Conservation (phyloP, 2,888 invertebrate genomes). For the Cantharis nigra region DNA sequence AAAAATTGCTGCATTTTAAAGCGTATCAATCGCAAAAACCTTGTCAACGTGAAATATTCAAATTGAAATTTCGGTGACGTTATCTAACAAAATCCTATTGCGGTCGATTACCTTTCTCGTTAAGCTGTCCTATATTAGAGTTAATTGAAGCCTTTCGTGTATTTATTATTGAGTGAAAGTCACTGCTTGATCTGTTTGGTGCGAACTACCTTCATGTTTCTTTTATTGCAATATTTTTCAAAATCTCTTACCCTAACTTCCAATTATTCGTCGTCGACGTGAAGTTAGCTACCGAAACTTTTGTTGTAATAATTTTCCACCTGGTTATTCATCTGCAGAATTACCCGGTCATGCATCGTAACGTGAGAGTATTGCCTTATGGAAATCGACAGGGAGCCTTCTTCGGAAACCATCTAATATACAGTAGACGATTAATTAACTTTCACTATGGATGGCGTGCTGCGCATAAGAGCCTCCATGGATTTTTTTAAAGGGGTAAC, state of each 20-base stretch:
- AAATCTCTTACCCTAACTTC: neutral
- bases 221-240: neutral
- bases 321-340: neutral
- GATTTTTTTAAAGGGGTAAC: neutral
- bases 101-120: constrained; percentile 17
- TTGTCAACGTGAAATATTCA: constrained; percentile 6
- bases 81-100: constrained; percentile 12
- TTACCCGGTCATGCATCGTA: neutral
- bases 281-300: neutral
- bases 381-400: neutral
- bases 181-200: neutral
- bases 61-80: constrained; percentile 7
- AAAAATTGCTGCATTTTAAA: neutral
- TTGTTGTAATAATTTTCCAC: neutral
- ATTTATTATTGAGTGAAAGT: neutral
- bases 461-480: neutral
- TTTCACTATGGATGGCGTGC: neutral
- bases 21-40: neutral
- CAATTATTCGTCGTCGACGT: neutral
- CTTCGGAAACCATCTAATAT: neutral
- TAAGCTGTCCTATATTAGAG: constrained; percentile 7
- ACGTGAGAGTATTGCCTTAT: neutral
- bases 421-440: neutral
- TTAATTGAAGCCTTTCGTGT: neutral
- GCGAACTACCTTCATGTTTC: neutral